phyloP scores from a whole-genome alignment of 2,797 vertebrate species.

The Lagorchestes hirsutus region DNA sequence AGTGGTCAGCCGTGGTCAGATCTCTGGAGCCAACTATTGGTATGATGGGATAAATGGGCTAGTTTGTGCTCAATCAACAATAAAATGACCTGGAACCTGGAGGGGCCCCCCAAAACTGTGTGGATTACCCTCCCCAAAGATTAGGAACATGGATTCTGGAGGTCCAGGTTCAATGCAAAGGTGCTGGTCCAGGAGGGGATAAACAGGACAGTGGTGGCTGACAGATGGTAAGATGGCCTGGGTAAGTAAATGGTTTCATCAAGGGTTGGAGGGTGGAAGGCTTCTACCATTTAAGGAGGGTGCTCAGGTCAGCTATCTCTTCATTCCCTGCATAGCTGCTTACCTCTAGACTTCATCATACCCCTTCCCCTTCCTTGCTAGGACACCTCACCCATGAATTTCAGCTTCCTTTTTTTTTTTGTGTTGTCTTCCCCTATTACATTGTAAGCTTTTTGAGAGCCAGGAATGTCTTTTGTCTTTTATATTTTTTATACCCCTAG shows the following conservation, averaged over 20 bases:
- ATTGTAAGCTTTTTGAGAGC: background rate
- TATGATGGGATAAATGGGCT: too few relatives aligned
- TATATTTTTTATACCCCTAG: background rate
- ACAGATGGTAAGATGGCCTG: background rate
- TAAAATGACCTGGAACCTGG: background rate
- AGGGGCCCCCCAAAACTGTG: background rate
- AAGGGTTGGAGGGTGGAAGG: background rate
- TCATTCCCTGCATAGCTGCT: background rate
- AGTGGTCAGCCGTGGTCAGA: too few relatives aligned
- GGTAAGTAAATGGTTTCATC: background rate
- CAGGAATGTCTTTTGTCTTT: background rate
- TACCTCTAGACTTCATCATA: background rate
- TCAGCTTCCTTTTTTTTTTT: background rate
- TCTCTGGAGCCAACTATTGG: too few relatives aligned
- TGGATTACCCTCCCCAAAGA: background rate
- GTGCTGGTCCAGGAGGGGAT: background rate
- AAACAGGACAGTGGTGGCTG: background rate
- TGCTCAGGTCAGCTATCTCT: background rate
- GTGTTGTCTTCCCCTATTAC: background rate
- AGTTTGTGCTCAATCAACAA: background rate
- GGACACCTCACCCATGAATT: background rate
- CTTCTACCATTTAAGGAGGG: background rate
- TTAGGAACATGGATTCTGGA: background rate
- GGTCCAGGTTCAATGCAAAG: background rate
- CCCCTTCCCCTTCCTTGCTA: background rate